Base-by-base conservation (phyloP, 2,888 invertebrate species). In the Busseola fusca region DNA sequence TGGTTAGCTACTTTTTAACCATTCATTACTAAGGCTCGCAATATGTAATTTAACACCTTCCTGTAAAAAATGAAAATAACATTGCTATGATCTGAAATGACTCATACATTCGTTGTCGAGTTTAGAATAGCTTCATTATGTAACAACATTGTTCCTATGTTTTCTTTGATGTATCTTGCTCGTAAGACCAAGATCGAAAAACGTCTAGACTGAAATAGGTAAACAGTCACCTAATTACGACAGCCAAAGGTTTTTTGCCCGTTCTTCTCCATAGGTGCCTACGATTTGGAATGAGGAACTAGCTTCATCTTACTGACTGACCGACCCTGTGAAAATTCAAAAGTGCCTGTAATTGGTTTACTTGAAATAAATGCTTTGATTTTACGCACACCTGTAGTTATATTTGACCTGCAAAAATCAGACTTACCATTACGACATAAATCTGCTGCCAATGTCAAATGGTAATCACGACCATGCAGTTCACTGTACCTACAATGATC, bases 151-250 rank as follows among this genome's bases (percentile, higher is more conserved):
- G 0, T 48, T 40, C 3, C 9, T 62, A 7, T 40, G 30, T 5
- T 30, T 42, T 34, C 30, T 42, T 40, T 14, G 6, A 37, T 14
- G 9, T 18, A 34, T 27, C 12, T 42, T 73, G 40, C 21, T 34
- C 4, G 2, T 27, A 62, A 12, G 4, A 48, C 6, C 4, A 25
- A 21, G 16, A 0, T 37, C 27, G 0, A 71, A 48, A 30, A 25
- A 30, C 7, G 7, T n/a, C n/a, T 45, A n/a, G 2, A 60, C 21
- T 16, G 27, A 59, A 2, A 16, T n/a, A 18, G 10, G n/a, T 37
- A 42, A 66, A 21, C 30, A 40, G 16, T 18, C 10, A 10, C 27
- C n/a, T 72, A 74, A 57, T 64, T 65, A 75, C 21, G 37, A 40
- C 14, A 57, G 25, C 5, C 14, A 27, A 40, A n/a, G 34, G 2